Percentiles rank a stretch among this genome's conserved stretches.
phyloP scores from a whole-genome alignment of 1,140 invertebrate genomes.

The Sitobion miscanthi region DNA sequence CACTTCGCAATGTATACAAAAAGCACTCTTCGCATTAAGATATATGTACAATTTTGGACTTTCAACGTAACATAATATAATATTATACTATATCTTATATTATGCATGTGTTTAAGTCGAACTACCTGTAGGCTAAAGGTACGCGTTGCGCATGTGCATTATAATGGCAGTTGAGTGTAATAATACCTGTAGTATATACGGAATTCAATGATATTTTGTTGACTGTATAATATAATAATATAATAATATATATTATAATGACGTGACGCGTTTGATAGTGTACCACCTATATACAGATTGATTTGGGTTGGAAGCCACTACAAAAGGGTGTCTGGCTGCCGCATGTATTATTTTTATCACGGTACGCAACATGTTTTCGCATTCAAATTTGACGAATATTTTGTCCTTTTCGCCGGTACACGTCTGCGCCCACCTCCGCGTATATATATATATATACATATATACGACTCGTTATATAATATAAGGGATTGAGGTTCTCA shows the following conservation, averaged over 20 bases:
- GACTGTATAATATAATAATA: not conserved
- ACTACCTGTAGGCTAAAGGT: not conserved
- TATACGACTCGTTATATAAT: not conserved
- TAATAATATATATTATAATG: not conserved
- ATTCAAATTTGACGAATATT: conserved; percentile 39
- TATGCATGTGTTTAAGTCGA: not conserved
- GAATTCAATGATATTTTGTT: not conserved
- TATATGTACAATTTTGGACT: too few species aligned
- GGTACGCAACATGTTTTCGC: conserved; percentile 40
- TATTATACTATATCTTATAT: too few species aligned
- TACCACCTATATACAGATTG: not conserved
- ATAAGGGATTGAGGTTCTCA: conserved; percentile 38
- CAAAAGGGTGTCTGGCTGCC: conserved; percentile 33
- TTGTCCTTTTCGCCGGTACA: not conserved
- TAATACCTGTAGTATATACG: not conserved
- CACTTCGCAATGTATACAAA: too few species aligned
- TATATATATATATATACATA: not conserved
- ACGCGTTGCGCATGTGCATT: not conserved
- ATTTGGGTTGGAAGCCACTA: not conserved
- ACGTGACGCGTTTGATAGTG: not conserved
- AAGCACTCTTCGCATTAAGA: too few species aligned
- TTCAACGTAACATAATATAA: too few species aligned
- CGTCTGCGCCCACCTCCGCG: not conserved
- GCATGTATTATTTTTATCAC: conserved; percentile 26
- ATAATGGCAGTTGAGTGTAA: not conserved